Percentiles rank a stretch among this genome's conserved stretches.
These are phyloP conservation scores for Diorhabda sublineata DNA, from an alignment of 1,140 invertebrate genomes.

Conservation along the genomic window DNA sequence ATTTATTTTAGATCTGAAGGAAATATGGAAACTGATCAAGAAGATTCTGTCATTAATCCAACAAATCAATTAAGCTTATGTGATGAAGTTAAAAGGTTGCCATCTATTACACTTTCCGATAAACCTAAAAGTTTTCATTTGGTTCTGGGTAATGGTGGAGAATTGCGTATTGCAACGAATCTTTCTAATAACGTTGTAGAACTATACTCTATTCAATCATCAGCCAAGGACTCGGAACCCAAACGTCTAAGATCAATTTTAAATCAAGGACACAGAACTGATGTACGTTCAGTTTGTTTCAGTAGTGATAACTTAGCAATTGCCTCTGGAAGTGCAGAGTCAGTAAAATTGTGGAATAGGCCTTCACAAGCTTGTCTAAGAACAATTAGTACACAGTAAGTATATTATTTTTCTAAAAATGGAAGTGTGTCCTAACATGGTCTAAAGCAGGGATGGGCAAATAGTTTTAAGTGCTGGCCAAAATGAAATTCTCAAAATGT, in stretches of 20 bases:
- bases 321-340: conserved; percentile 78
- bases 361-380: conserved; percentile 75
- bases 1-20: conserved; percentile 36
- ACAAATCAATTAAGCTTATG: conserved; percentile 50
- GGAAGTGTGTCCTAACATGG: neutral
- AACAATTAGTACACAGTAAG: conserved; percentile 64
- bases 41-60: neutral
- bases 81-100: conserved; percentile 72
- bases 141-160: conserved; percentile 61
- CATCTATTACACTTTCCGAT: conserved; percentile 58
- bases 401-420: conserved; percentile 3
- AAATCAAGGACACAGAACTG: conserved; percentile 78
- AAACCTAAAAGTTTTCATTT: conserved; percentile 71
- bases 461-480: no score
- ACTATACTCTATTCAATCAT: conserved; percentile 56
- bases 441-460: no score
- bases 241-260: conserved; percentile 48
- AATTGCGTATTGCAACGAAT: conserved; percentile 62
- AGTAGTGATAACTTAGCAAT: conserved; percentile 87
- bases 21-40: conserved; percentile 34
- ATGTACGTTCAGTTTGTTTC: conserved; percentile 82
- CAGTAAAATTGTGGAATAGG: conserved; percentile 92
- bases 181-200: conserved; percentile 68
- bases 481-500: no score
- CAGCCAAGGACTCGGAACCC: conserved; percentile 53